These are phyloP conservation scores for Rachycentron canadum DNA, from an alignment of 2,797 vertebrate species.

Conservation along the genomic window DNA sequence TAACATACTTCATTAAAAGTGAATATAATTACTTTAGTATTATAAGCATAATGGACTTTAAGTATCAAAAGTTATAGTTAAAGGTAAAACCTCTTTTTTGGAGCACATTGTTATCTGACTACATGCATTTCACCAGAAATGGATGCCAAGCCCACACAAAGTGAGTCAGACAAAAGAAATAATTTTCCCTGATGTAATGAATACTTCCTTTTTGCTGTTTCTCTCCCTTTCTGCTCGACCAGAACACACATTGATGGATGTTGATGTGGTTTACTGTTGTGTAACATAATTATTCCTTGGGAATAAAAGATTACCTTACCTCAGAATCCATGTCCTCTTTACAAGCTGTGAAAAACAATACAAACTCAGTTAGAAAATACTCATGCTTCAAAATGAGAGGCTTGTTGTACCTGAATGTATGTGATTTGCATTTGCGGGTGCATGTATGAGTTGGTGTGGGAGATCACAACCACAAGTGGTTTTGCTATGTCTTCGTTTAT, in stretches of 20 bases:
- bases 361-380: background rate
- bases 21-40: no score
- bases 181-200: background rate
- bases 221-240: background rate
- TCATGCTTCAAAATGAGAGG: no score
- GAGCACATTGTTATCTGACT: constrained; percentile 26
- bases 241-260: accelerated
- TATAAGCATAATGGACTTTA: background rate
- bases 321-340: background rate
- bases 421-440: background rate
- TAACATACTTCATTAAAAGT: no score
- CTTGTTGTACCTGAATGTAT: background rate
- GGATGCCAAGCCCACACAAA: constrained; percentile 54
- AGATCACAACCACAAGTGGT: background rate
- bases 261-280: background rate
- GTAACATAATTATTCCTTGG: background rate
- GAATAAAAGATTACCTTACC: background rate
- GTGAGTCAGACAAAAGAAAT: constrained; percentile 56
- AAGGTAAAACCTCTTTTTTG: background rate
- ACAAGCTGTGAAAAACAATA: background rate
- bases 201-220: constrained; percentile 2
- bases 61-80: background rate
- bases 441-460: background rate
- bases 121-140: constrained; percentile 8
- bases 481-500: constrained; percentile 6